phyloP scores from a whole-genome alignment of 2,888 invertebrate species.

The Mallateleia sp. region DNA sequence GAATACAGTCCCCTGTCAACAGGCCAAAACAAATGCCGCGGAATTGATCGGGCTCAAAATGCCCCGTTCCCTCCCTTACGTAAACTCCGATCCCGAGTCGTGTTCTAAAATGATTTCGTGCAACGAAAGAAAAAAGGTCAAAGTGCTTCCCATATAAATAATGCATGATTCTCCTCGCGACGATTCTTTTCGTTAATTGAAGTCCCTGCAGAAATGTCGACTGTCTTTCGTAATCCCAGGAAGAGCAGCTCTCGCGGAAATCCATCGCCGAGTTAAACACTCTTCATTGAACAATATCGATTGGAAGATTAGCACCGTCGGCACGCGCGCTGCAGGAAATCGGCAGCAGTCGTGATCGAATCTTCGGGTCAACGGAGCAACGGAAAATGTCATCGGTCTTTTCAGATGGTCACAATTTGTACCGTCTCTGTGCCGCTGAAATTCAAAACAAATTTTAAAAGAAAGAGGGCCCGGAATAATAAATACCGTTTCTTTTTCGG shows the following conservation, averaged over 20 bases:
- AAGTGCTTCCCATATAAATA: conserved; percentile 56
- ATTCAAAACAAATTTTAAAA: conserved; percentile 1
- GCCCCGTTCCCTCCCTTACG: no score
- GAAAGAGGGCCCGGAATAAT: not conserved
- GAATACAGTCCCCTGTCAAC: no score
- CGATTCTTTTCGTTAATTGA: conserved; percentile 64
- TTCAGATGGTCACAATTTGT: conserved; percentile 30
- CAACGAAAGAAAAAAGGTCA: conserved; percentile 56
- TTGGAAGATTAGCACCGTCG: conserved; percentile 39
- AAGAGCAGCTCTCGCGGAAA: conserved; percentile 40
- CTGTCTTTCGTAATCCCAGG: conserved; percentile 33
- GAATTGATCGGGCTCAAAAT: no score
- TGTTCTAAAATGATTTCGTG: conserved; percentile 49
- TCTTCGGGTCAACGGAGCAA: conserved; percentile 41
- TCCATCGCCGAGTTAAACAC: conserved; percentile 12
- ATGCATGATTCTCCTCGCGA: conserved; percentile 49
- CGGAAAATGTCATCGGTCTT: conserved; percentile 54
- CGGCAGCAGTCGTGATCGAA: conserved; percentile 41
- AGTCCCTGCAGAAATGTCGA: conserved; percentile 10
- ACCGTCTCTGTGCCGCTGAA: not conserved
- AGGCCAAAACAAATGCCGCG: no score
- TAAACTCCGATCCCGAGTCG: not conserved
- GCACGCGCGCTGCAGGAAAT: conserved; percentile 51
- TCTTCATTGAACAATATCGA: conserved; percentile 57
- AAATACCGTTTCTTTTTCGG: not conserved